These are phyloP conservation scores for Sebastolobus altivelis DNA, from an alignment of 2,797 vertebrate species.

Conservation along the genomic window DNA sequence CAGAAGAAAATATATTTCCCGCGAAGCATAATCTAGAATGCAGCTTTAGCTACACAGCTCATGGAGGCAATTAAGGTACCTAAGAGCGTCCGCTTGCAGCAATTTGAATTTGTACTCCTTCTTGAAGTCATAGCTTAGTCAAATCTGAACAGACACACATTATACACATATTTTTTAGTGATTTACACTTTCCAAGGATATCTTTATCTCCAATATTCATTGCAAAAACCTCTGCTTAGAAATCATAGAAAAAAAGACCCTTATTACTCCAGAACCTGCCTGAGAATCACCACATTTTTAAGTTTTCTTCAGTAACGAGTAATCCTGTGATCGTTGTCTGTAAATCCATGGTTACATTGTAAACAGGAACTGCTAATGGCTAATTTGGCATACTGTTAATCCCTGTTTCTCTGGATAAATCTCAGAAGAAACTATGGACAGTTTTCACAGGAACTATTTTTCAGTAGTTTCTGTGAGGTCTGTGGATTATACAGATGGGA, in stretches of 20 bases:
- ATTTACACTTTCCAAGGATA: not conserved
- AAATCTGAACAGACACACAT: no score
- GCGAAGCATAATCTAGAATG: no score
- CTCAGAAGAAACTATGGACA: not conserved
- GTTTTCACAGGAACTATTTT: not conserved
- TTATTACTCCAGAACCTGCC: not conserved
- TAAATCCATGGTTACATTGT: no score
- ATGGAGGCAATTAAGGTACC: no score
- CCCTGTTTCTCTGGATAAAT: not conserved
- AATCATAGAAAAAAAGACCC: not conserved
- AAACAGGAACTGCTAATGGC: no score
- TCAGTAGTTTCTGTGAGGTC: constrained; percentile 11
- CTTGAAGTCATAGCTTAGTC: no score
- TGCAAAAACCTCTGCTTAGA: not conserved
- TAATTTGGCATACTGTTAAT: not conserved
- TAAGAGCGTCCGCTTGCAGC: no score
- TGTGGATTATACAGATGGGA: not conserved
- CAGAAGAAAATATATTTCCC: no score
- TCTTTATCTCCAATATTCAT: not conserved
- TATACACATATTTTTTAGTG: no score
- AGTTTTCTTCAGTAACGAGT: no score
- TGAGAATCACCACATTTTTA: not conserved
- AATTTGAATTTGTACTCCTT: no score
- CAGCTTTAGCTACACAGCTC: no score
- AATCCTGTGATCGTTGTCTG: not conserved